A percentile compares a stretch with the other conserved stretches of the same genome.
Evolutionary conservation across 1,140 invertebrate species (phyloP).

Genomic region (Parasteatoda tepidariorum): DNA sequence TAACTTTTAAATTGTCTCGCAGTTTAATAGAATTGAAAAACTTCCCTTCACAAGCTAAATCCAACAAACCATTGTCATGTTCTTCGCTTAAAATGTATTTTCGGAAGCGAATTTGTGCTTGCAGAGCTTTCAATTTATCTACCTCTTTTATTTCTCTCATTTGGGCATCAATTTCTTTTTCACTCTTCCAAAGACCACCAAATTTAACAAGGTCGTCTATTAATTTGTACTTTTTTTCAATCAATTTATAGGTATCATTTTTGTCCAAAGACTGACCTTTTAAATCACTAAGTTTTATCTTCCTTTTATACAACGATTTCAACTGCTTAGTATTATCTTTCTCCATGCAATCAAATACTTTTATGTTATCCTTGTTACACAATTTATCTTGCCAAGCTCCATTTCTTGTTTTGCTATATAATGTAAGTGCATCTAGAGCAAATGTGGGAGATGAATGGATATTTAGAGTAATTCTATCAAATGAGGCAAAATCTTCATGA

Average conservation of each 20-base stretch:
- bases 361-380: conserved; percentile 39
- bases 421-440: conserved; percentile 39
- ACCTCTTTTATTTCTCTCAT: conserved; percentile 48
- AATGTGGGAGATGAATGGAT: conserved; percentile 36
- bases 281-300: conserved; percentile 16
- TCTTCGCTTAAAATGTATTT: conserved; percentile 46
- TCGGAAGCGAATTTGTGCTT: conserved; percentile 52
- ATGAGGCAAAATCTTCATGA: conserved; percentile 46
- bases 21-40: conserved; percentile 38
- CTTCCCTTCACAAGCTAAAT: conserved; percentile 51
- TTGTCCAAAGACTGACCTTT: not conserved
- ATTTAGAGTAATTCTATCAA: conserved; percentile 49
- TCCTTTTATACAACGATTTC: conserved; percentile 28
- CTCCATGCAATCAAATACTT: conserved; percentile 36
- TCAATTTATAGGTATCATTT: conserved; percentile 12
- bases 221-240: conserved; percentile 55
- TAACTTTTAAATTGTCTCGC: conserved; percentile 37
- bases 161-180: conserved; percentile 49
- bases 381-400: conserved; percentile 51
- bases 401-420: conserved; percentile 46
- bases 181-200: conserved; percentile 57
- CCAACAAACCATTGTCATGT: conserved; percentile 44
- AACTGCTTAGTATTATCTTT: conserved; percentile 34
- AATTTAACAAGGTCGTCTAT: conserved; percentile 57
- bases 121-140: conserved; percentile 36